Evolutionary conservation across 64 coral and sea anemone species (phyloP).

Genomic region (Pachyseris speciosa): DNA sequence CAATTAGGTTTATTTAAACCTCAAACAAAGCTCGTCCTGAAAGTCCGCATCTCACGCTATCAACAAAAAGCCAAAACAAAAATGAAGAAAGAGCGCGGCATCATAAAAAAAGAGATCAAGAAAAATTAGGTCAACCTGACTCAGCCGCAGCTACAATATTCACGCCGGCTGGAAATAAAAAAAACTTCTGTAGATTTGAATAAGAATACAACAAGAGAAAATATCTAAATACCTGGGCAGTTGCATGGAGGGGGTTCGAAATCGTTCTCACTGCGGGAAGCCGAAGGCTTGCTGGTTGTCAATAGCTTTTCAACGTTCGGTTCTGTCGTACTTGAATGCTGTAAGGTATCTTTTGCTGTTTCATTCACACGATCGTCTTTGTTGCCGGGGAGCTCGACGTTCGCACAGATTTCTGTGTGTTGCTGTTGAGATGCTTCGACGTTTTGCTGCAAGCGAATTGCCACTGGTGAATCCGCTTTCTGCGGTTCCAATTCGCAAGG

Average conservation of each 20-base stretch:
- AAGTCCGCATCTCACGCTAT: constrained; percentile 68
- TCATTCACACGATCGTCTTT: constrained; percentile 22
- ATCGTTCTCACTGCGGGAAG: constrained; percentile 73
- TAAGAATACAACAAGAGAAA: constrained; percentile 77
- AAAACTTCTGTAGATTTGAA: constrained; percentile 62
- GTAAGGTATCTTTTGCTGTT: constrained; percentile 27
- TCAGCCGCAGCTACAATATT: background rate
- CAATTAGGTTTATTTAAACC: constrained; percentile 96
- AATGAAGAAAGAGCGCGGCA: constrained; percentile 3
- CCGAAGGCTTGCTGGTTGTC: constrained; percentile 52
- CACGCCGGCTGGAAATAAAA: constrained; percentile 19
- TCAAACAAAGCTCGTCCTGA: constrained; percentile 91
- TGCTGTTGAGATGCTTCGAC: constrained; percentile 1
- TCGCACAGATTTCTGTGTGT: constrained; percentile 8
- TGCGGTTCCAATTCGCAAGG: constrained; percentile 50
- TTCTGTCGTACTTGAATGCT: background rate
- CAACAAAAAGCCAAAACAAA: constrained; percentile 40
- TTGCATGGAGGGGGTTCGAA: constrained; percentile 80
- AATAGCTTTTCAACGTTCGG: constrained; percentile 37
- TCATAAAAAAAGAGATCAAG: constrained; percentile 15
- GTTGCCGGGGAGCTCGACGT: background rate
- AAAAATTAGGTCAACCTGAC: background rate
- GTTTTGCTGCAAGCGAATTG: background rate
- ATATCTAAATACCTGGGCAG: constrained; percentile 95
- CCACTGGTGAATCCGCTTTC: background rate